These are phyloP conservation scores for Chymomyza caudatula DNA, from an alignment of 2,888 invertebrate species.

Conservation along the genomic window DNA sequence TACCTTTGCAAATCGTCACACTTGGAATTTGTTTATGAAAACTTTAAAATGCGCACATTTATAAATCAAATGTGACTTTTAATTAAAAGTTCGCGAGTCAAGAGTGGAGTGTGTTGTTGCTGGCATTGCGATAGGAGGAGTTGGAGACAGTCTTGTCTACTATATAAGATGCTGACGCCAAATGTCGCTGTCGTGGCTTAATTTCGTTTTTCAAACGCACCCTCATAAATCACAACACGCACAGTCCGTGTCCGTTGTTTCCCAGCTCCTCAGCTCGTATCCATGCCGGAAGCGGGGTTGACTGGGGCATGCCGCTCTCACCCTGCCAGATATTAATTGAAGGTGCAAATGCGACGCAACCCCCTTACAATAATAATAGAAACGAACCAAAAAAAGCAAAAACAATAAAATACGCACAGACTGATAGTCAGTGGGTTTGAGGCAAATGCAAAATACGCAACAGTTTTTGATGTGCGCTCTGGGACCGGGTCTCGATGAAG, in stretches of 20 bases:
- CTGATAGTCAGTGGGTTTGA: constrained; percentile 1
- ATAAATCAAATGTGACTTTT: constrained; percentile 74
- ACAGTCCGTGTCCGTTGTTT: constrained; percentile 13
- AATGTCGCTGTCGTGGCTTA: constrained; percentile 68
- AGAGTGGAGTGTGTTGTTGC: not conserved
- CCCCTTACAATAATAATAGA: constrained; percentile 48
- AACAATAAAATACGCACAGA: constrained; percentile 48
- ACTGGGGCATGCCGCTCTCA: constrained; percentile 10
- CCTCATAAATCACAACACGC: constrained; percentile 68
- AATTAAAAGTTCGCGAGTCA: constrained; percentile 61
- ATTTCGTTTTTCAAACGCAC: constrained; percentile 68
- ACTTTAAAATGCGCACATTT: constrained; percentile 50
- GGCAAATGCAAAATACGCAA: constrained; percentile 67
- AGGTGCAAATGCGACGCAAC: constrained; percentile 69
- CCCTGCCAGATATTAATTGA: constrained; percentile 56
- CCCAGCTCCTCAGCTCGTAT: not conserved
- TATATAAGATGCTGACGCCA: constrained; percentile 67
- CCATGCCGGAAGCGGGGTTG: not conserved
- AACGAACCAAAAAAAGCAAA: constrained; percentile 44
- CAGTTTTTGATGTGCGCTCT: constrained; percentile 67
- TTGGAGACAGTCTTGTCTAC: not conserved
- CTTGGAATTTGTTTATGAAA: constrained; percentile 43
- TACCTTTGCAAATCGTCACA: not conserved
- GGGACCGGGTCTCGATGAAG: constrained; percentile 40
- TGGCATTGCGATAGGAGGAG: not conserved